Conservation (phyloP, 1,140 invertebrate genomes). For the Radopholus similis region DNA sequence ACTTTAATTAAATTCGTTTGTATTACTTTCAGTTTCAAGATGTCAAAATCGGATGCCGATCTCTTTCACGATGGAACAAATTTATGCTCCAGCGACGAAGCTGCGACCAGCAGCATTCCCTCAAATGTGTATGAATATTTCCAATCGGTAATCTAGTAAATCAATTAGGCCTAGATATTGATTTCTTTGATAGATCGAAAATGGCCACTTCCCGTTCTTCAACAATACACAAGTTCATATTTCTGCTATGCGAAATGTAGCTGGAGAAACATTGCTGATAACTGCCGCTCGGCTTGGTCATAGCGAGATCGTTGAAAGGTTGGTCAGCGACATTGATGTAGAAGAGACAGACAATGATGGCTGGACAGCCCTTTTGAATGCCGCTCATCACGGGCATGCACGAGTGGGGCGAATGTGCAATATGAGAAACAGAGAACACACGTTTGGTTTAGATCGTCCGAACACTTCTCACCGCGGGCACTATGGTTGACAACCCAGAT, state of each 20-base stretch:
- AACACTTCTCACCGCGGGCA: constrained; percentile 79
- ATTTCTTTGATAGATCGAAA: not conserved
- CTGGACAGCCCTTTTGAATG: constrained; percentile 84
- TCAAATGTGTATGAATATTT: constrained; percentile 34
- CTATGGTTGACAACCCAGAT: constrained; percentile 82
- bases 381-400: constrained; percentile 80
- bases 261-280: constrained; percentile 56
- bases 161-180: not conserved
- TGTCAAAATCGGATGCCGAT: too few species aligned
- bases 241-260: constrained; percentile 30
- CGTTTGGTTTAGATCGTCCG: too few species aligned
- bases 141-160: constrained; percentile 5
- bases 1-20: too few species aligned
- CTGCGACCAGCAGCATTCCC: not conserved
- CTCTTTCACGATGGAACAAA: not conserved
- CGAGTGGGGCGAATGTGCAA: too few species aligned
- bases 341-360: constrained; percentile 69
- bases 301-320: constrained; percentile 30
- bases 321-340: constrained; percentile 46
- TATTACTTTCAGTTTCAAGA: too few species aligned
- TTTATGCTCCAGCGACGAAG: constrained; percentile 17
- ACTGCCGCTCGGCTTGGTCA: constrained; percentile 50
- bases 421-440: too few species aligned
- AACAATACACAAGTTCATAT: constrained; percentile 19
- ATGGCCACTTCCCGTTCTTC: constrained; percentile 16